Evolutionary conservation across 2,888 invertebrate species (phyloP).

Genomic region (Brachycybe producta): DNA sequence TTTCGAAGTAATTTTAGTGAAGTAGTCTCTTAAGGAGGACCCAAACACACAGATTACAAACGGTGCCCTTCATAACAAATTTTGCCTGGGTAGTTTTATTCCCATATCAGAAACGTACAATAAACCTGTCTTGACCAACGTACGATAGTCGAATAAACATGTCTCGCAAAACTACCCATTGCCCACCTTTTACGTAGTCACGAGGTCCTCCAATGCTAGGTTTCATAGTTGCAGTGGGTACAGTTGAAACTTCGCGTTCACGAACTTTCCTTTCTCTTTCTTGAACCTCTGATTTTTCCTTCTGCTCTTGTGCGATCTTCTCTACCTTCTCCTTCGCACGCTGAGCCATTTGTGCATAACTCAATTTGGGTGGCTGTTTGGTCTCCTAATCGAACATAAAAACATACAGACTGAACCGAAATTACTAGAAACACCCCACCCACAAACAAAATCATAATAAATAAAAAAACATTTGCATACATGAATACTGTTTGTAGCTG

Average conservation of each 20-base stretch:
- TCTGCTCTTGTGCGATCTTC: slow-evolving; percentile 23
- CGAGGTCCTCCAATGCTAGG: slow-evolving; percentile 4
- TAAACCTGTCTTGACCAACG: too few relatives aligned
- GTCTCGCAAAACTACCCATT: too few relatives aligned
- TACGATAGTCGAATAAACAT: too few relatives aligned
- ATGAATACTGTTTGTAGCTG: slow-evolving; percentile 9
- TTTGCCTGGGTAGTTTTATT: too few relatives aligned
- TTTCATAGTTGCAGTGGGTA: neutral
- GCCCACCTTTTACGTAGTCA: neutral
- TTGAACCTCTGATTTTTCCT: slow-evolving; percentile 14
- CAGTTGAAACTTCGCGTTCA: slow-evolving; percentile 14
- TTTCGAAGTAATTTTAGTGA: too few relatives aligned
- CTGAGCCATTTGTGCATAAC: slow-evolving; percentile 24
- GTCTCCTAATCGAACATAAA: slow-evolving; percentile 15
- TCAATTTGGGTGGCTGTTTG: slow-evolving; percentile 16
- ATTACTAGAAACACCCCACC: neutral
- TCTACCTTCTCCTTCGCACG: slow-evolving; percentile 22
- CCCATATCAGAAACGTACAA: too few relatives aligned
- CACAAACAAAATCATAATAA: neutral
- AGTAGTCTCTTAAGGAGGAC: too few relatives aligned
- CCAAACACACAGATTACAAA: too few relatives aligned
- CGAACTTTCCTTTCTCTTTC: slow-evolving; percentile 17
- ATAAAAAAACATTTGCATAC: neutral
- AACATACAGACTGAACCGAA: slow-evolving; percentile 10
- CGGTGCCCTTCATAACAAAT: too few relatives aligned